Base-by-base conservation (phyloP, 1,140 invertebrate species). In the Drosophila hydei region DNA sequence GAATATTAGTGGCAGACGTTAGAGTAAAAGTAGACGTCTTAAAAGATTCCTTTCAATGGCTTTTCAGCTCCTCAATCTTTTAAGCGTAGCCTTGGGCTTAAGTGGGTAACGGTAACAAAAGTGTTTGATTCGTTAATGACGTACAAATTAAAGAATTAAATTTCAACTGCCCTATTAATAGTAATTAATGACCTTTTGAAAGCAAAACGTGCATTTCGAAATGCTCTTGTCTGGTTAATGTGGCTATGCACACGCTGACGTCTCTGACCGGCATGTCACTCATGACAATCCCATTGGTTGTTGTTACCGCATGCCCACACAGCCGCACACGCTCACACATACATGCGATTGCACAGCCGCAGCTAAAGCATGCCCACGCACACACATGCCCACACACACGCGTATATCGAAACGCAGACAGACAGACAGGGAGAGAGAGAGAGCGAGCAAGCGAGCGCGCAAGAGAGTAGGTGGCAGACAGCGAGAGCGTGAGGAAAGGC, bases 241-340 rank as follows among this genome's bases (percentile, higher is more conserved):
- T 16, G 38, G 14, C n/a, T 42, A 6, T 7, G 38, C 16, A 14
- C 3, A 2, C 6, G 16, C 38, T 14, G 14, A 16, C 38, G 38
- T 42, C 7, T 2, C 16, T 14, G 38, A 23, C 45, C 21, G 45
- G 21, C 12, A 12, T 48, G 21, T 23, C 21, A 21, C n/a, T 80
- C 77, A 60, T 64, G 70, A 75, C 81, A 85, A 87, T 77, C 64
- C 59, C 74, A 81, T 21, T 42, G 70, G 70, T 38, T 50, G 59
- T 42, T 58, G 48, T 54, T 16, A 45, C 33, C 64, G 9, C 30
- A 51, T 23, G 7, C 42, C 27, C 25, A 25, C 19, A 21, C 43
- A n/a, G 30, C 11, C 38, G 16, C 61, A 16, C 11, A 11, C 21
- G 50, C 23, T 9, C 27, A 38, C 11, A 30, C 48, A 30, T 21